Conservation (phyloP, 2,888 invertebrate species). For the Phyllotreta striolata region DNA sequence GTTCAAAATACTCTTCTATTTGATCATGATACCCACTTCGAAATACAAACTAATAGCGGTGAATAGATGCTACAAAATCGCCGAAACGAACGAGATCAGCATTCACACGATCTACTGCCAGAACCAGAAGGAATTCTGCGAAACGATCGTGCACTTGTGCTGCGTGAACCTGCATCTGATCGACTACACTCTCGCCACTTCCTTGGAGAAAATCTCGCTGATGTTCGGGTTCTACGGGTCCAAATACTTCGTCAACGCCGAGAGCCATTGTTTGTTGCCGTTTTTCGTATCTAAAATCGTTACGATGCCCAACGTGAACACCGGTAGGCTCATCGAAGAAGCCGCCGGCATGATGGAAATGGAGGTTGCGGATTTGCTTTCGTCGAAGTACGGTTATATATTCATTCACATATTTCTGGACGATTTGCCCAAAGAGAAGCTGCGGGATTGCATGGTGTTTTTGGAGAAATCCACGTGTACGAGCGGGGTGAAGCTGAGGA, state of each 20-base stretch:
- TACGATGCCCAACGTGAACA: constrained; percentile 63
- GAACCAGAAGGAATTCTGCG: constrained; percentile 69
- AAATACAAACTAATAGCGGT: constrained; percentile 67
- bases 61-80: constrained; percentile 66
- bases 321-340: constrained; percentile 69
- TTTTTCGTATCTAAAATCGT: constrained; percentile 69
- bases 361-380: constrained; percentile 68
- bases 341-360: constrained; percentile 68
- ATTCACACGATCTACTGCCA: constrained; percentile 67
- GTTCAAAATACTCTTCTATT: constrained; percentile 67
- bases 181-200: constrained; percentile 67
- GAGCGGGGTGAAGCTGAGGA: constrained; percentile 67
- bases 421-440: constrained; percentile 64
- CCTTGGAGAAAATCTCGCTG: constrained; percentile 69
- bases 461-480: constrained; percentile 69
- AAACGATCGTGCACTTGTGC: constrained; percentile 66
- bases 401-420: constrained; percentile 76
- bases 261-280: constrained; percentile 73
- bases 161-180: constrained; percentile 66
- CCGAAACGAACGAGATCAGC: constrained; percentile 64
- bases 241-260: constrained; percentile 60
- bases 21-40: constrained; percentile 71
- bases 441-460: constrained; percentile 69
- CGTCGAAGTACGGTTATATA: constrained; percentile 73
- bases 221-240: constrained; percentile 70